These are phyloP conservation scores for Gerris buenoi DNA, from an alignment of 1,140 invertebrate species.

Conservation along the genomic window DNA sequence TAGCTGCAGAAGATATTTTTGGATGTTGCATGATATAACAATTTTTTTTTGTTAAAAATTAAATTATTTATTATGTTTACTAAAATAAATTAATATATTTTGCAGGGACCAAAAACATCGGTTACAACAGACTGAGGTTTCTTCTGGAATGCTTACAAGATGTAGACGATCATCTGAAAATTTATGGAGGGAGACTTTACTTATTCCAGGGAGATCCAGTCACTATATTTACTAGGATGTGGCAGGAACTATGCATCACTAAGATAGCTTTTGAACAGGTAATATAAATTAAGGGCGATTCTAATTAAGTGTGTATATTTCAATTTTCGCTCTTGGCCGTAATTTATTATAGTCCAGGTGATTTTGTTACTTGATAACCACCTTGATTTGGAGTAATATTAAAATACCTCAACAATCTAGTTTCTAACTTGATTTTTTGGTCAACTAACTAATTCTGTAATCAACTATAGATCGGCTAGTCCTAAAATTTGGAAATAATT, in stretches of 20 bases:
- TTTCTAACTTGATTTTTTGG: too few relatives aligned
- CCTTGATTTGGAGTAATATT: too few relatives aligned
- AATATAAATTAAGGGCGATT: too few relatives aligned
- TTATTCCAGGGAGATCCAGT: constrained; percentile 47
- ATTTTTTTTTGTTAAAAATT: neutral
- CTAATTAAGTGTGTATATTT: too few relatives aligned
- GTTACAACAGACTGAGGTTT: constrained; percentile 53
- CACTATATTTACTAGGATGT: constrained; percentile 39
- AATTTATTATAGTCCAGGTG: too few relatives aligned
- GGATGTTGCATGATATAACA: neutral
- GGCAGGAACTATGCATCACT: constrained; percentile 38
- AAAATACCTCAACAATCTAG: too few relatives aligned
- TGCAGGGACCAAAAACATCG: constrained; percentile 42
- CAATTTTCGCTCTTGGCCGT: too few relatives aligned
- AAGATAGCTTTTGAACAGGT: constrained; percentile 46
- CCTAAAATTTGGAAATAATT: too few relatives aligned
- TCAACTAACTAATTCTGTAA: too few relatives aligned
- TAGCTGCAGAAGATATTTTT: neutral
- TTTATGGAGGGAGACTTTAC: constrained; percentile 41
- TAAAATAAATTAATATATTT: constrained; percentile 3
- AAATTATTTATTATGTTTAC: too few relatives aligned
- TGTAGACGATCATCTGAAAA: constrained; percentile 42
- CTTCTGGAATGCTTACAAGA: constrained; percentile 53
- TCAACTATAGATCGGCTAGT: too few relatives aligned
- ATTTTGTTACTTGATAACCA: too few relatives aligned